Base-by-base conservation (phyloP, 2,888 invertebrate species). In the Steinernema carpocapsae region DNA sequence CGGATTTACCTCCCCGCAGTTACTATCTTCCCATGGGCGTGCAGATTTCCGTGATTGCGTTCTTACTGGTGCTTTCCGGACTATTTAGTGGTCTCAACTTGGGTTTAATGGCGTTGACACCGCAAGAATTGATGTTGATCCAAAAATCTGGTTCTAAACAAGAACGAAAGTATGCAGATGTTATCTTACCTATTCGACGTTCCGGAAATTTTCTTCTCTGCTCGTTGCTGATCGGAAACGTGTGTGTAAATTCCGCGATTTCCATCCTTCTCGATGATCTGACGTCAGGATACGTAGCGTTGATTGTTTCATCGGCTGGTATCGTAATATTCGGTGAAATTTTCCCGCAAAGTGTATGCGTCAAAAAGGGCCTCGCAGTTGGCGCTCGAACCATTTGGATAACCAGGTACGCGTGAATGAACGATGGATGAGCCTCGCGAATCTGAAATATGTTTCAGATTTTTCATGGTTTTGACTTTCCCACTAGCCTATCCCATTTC, bases 41-140 rank as follows among this genome's bases (percentile, higher is more conserved):
- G 14, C 91, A 93, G 14, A 90, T 94, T 70, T 82, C 91, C 0
- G 91, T 94, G 24, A 92, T 95, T 73, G 74, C 92, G 17, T 46
- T 88, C 4, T 93, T 97, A 79, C 90, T 99, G 51, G 90, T 90
- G 79, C 93, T 97, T 85, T 97, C 97, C 0, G 94, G 96, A 0
- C 89, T 99, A 0, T 99, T 99, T 88, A 97, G 97, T 73, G 99
- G 99, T 0, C 90, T 99, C 45, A 99, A 99, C 88, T 90, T 99
- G 42, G 91, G 99, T 0, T 90, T 99, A 17, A 96, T 99, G 97
- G 92, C 97, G 0, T 89, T 99, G 87, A 96, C 97, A 88, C 92
- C 84, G 0, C 84, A 84, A 56, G 87, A 87, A 71, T 79, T 87
- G 76, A 77, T 79, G 74, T 77, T 87, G 24, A 87, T 87, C 70